A percentile compares a stretch with the other conserved stretches of the same genome.
Conservation (phyloP, 2,888 invertebrate species). For the Epirrhoe alternata region DNA sequence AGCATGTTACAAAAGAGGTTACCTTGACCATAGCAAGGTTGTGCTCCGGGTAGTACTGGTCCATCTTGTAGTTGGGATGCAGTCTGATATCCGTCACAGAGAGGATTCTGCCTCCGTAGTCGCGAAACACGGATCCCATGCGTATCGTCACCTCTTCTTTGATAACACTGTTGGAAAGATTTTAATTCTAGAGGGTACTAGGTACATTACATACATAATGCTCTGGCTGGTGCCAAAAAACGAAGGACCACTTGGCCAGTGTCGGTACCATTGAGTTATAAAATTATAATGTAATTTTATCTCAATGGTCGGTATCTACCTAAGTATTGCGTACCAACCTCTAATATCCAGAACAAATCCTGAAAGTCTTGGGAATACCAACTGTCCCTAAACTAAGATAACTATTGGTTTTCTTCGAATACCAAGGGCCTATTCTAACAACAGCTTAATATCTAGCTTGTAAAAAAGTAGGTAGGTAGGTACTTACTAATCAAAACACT, state of each 20-base stretch:
- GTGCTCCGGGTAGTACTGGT: conserved; percentile 79
- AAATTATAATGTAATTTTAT: too few species aligned
- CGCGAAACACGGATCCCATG: conserved; percentile 75
- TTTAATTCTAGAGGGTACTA: neutral
- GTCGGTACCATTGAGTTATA: too few species aligned
- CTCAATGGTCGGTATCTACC: too few species aligned
- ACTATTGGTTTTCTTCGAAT: too few species aligned
- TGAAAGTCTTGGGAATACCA: too few species aligned
- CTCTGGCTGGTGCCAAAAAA: neutral
- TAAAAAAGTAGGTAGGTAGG: conserved; percentile 4
- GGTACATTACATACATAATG: too few species aligned
- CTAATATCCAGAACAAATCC: too few species aligned
- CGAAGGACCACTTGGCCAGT: too few species aligned
- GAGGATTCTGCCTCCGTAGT: conserved; percentile 71
- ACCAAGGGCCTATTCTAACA: too few species aligned
- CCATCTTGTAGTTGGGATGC: conserved; percentile 74
- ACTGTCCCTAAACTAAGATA: too few species aligned
- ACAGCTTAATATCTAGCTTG: too few species aligned
- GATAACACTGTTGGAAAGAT: conserved; percentile 58
- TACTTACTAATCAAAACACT: conserved; percentile 79
- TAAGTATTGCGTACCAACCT: too few species aligned
- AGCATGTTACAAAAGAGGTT: conserved; percentile 9
- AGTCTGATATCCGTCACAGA: conserved; percentile 64
- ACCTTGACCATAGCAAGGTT: conserved; percentile 79
- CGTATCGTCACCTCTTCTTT: conserved; percentile 74